Evolutionary conservation across 2,888 invertebrate genomes (phyloP).

Genomic region (Drosophila aldrichi): DNA sequence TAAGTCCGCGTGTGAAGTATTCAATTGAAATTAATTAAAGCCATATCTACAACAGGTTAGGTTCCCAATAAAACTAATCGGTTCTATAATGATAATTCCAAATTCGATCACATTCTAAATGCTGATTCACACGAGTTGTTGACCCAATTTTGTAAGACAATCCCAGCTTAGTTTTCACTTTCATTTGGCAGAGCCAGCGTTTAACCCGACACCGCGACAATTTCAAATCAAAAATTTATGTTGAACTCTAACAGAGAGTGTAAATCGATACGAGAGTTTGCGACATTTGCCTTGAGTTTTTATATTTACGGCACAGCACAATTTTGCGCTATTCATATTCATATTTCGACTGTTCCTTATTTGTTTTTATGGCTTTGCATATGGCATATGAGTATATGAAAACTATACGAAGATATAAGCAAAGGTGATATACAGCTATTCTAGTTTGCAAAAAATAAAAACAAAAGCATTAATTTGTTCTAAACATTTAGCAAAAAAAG

Average conservation of each 20-base stretch:
- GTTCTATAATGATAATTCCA: conserved; percentile 45
- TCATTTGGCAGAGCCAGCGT: conserved; percentile 29
- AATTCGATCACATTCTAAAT: conserved; percentile 1
- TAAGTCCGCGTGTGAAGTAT: conserved; percentile 34
- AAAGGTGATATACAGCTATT: no score
- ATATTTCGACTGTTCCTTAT: conserved; percentile 16
- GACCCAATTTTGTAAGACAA: conserved; percentile 64
- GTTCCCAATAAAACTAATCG: background rate
- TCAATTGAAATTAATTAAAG: conserved; percentile 42
- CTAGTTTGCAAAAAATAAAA: no score
- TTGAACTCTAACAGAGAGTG: conserved; percentile 26
- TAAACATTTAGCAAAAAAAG: no score
- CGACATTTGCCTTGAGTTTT: conserved; percentile 52
- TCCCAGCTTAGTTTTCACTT: conserved; percentile 48
- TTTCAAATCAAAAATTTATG: conserved; percentile 31
- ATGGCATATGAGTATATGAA: conserved; percentile 20
- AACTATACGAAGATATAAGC: conserved; percentile 4
- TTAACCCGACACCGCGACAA: conserved; percentile 44
- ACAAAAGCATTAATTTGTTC: no score
- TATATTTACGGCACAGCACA: conserved; percentile 38
- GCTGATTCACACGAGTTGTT: conserved; percentile 64
- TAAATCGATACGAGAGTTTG: conserved; percentile 43
- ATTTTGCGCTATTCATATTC: conserved; percentile 27
- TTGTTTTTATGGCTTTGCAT: conserved; percentile 5
- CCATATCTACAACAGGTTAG: background rate